Conservation (phyloP, 2,797 vertebrate genomes). For the Rhadinocentrus ornatus region DNA sequence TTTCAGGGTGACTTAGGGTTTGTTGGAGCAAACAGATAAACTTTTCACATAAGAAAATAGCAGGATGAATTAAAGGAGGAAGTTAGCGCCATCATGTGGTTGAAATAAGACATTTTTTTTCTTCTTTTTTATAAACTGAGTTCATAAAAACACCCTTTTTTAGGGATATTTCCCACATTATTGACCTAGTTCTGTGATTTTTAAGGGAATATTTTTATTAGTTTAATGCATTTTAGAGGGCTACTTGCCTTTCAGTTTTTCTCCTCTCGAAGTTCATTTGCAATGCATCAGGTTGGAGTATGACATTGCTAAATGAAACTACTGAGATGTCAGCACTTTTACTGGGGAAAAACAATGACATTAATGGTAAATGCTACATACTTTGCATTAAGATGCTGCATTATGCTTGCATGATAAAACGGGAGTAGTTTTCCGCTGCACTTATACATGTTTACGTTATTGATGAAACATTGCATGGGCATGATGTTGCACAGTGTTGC, state of each 20-base stretch:
- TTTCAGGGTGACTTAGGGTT: slow-evolving; percentile 19
- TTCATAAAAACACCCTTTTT: neutral
- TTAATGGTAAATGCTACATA: neutral
- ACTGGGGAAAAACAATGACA: no score
- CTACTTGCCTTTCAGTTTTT: no score
- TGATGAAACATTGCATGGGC: no score
- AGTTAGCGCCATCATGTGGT: slow-evolving; percentile 71
- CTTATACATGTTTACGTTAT: no score
- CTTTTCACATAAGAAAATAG: slow-evolving; percentile 8
- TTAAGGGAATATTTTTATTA: neutral
- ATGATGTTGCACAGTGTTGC: neutral
- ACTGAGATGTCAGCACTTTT: neutral
- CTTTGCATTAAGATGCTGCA: neutral
- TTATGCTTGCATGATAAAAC: neutral
- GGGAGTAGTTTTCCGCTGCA: no score
- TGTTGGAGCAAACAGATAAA: slow-evolving; percentile 28
- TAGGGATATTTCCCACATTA: neutral
- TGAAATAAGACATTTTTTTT: slow-evolving; percentile 7
- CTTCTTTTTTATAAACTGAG: no score
- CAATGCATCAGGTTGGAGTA: neutral
- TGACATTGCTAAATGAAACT: neutral
- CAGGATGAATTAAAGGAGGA: neutral
- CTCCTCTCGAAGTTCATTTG: neutral
- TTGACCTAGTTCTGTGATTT: neutral
- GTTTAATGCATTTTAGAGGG: neutral